Evolutionary conservation across 1,140 invertebrate genomes (phyloP).

Genomic region (Pogonomyrmex californicus): DNA sequence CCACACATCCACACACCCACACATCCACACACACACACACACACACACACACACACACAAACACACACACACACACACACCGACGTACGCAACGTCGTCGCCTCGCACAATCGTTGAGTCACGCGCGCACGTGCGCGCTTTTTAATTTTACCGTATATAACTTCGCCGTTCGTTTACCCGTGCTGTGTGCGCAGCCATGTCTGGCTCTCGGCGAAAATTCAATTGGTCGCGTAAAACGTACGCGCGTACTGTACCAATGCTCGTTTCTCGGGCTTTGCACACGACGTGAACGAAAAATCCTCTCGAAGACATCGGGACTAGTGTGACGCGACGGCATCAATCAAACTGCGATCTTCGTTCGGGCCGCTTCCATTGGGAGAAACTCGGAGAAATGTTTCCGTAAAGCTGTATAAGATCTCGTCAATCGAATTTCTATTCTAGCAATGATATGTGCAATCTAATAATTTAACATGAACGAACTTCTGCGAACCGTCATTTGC

Average conservation of each 20-base stretch:
- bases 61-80: neutral
- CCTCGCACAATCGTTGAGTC: conserved; percentile 48
- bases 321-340: neutral
- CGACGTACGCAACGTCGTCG: conserved; percentile 64
- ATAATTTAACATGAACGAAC: conserved; percentile 18
- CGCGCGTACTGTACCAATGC: conserved; percentile 41
- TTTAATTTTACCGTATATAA: conserved; percentile 66
- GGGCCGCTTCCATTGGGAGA: neutral
- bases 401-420: conserved; percentile 5
- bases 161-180: conserved; percentile 60
- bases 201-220: conserved; percentile 62
- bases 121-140: conserved; percentile 57
- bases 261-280: conserved; percentile 49
- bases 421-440: conserved; percentile 33
- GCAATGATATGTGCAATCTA: conserved; percentile 6
- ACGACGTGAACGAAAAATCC: conserved; percentile 46
- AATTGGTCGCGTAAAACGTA: conserved; percentile 63
- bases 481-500: neutral
- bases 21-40: neutral
- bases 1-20: neutral
- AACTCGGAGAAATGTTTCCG: conserved; percentile 18
- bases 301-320: conserved; percentile 38
- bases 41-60: neutral
- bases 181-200: conserved; percentile 59
- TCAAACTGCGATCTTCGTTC: neutral